phyloP scores from a whole-genome alignment of 2,113 vertebrate genomes.

The Archocentrus centrarchus region DNA sequence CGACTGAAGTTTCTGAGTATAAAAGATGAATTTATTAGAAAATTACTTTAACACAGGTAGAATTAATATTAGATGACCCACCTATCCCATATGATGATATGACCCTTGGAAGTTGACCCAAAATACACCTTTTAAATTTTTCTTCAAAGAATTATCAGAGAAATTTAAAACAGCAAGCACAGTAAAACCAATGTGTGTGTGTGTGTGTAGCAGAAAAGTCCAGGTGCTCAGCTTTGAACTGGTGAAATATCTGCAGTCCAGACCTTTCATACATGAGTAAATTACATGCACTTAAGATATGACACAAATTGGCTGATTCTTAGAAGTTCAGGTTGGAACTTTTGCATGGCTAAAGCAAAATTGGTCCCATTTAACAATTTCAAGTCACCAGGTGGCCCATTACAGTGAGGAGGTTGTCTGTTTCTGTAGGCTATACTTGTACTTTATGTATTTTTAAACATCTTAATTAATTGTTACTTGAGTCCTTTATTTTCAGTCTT shows the following conservation, averaged over 20 bases:
- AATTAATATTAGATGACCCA: background rate
- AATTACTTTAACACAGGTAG: background rate
- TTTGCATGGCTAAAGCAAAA: background rate
- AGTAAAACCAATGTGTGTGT: too few relatives aligned
- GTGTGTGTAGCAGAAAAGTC: background rate
- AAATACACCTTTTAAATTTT: too few relatives aligned
- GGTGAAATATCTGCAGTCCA: background rate
- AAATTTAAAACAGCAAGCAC: too few relatives aligned
- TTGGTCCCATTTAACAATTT: background rate
- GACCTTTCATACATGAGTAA: background rate
- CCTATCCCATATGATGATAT: too few relatives aligned
- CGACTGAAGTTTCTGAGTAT: background rate
- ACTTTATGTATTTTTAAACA: background rate
- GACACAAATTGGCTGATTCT: background rate
- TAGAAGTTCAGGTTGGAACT: background rate
- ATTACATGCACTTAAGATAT: too few relatives aligned
- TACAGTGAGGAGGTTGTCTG: background rate
- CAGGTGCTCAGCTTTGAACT: background rate
- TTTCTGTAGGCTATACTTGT: background rate
- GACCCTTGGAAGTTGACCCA: too few relatives aligned
- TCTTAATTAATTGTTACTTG: background rate
- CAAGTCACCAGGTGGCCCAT: background rate
- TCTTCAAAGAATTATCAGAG: too few relatives aligned
- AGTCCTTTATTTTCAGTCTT: background rate
- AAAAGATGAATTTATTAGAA: background rate